Conservation (phyloP, 2,797 vertebrate species). For the Smutsia temminckii region DNA sequence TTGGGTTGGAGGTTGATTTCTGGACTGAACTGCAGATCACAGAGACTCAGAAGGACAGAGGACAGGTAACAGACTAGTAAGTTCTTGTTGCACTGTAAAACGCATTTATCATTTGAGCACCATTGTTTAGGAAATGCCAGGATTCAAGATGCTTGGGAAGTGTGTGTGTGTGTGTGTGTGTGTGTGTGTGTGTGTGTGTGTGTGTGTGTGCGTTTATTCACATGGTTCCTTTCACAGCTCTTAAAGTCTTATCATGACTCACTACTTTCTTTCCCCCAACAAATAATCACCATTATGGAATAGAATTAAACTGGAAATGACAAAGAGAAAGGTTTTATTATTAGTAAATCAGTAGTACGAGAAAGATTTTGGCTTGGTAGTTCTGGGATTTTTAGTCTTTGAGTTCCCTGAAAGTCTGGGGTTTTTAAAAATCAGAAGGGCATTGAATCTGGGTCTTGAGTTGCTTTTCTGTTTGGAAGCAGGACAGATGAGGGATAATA, state of each 20-base stretch:
- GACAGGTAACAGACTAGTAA: background rate
- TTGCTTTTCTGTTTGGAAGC: constrained; percentile 7
- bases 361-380: background rate
- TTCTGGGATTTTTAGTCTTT: background rate
- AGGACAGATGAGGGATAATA: background rate
- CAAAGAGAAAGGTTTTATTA: constrained; percentile 23
- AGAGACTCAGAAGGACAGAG: background rate
- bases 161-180: background rate
- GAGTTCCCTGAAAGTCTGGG: constrained; percentile 27
- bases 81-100: background rate
- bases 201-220: background rate
- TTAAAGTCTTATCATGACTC: constrained; percentile 32
- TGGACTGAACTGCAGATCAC: background rate
- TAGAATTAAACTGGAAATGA: constrained; percentile 59
- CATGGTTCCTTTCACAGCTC: background rate
- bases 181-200: background rate
- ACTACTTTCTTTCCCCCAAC: background rate
- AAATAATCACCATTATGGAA: background rate
- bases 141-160: constrained; percentile 6
- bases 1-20: background rate
- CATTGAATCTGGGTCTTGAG: background rate
- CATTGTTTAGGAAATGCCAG: background rate
- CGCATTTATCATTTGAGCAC: background rate
- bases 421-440: constrained; percentile 17
- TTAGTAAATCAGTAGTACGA: constrained; percentile 24